Evolutionary conservation across 2,113 vertebrate genomes (phyloP).

Genomic region (Hemicordylus capensis): DNA sequence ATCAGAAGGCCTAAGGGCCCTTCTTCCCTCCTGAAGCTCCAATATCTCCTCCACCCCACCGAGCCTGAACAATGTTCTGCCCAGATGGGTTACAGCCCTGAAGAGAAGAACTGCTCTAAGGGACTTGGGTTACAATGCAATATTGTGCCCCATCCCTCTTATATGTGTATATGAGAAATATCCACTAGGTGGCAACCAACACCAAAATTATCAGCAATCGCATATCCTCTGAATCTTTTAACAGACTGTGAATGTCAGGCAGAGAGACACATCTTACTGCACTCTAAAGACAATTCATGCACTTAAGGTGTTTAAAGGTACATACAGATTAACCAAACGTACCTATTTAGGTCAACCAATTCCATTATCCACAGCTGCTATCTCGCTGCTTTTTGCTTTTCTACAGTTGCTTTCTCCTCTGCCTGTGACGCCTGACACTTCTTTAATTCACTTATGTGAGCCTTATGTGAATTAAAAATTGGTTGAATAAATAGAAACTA

Average conservation of each 20-base stretch:
- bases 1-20: too few species aligned
- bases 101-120: too few species aligned
- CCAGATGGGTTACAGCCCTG: too few species aligned
- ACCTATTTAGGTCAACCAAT: neutral
- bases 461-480: neutral
- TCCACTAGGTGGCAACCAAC: slow-evolving; percentile 75
- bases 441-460: neutral
- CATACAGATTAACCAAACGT: neutral
- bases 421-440: neutral
- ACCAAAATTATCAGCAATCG: neutral
- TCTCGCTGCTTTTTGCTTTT: neutral
- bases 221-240: neutral
- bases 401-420: too few species aligned
- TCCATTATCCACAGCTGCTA: neutral
- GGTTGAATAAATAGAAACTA: neutral
- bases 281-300: neutral
- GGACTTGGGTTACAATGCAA: too few species aligned
- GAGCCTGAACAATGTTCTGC: too few species aligned
- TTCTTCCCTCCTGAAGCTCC: too few species aligned
- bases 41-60: too few species aligned
- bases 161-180: neutral
- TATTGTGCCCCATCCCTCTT: neutral
- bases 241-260: too few species aligned
- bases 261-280: neutral
- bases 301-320: neutral